Conservation (phyloP, 2,888 invertebrate genomes). For the Litoditis marina region DNA sequence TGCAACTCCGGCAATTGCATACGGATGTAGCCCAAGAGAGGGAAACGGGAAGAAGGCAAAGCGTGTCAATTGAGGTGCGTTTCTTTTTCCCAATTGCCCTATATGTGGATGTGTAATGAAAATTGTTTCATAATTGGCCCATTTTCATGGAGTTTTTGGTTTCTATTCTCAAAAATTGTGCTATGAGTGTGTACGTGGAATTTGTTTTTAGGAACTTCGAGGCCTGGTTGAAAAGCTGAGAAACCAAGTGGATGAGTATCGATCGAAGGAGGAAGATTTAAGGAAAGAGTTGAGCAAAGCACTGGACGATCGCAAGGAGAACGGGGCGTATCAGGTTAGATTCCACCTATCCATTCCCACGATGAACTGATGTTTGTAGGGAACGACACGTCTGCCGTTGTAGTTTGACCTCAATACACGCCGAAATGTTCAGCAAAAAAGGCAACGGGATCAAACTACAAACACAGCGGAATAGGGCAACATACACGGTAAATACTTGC, state of each 20-base stretch:
- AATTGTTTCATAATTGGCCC: too few species aligned
- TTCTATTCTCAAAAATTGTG: too few species aligned
- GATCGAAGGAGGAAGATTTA: conserved; percentile 64
- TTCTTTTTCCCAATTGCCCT: neutral
- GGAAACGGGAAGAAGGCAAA: conserved; percentile 3
- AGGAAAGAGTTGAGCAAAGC: conserved; percentile 76
- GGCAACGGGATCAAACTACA: too few species aligned
- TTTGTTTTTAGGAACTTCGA: conserved; percentile 14
- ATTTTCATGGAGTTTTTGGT: too few species aligned
- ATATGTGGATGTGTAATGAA: neutral
- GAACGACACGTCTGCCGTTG: too few species aligned
- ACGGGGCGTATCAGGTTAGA: conserved; percentile 27
- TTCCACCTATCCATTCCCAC: neutral
- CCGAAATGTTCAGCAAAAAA: too few species aligned
- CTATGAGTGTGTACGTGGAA: too few species aligned
- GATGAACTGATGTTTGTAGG: neutral
- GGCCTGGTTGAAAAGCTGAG: neutral
- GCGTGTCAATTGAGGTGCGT: neutral
- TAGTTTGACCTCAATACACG: too few species aligned
- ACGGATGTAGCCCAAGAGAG: conserved; percentile 15
- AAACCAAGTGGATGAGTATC: conserved; percentile 2
- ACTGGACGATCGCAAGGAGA: conserved; percentile 62
- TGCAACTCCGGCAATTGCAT: conserved; percentile 11
- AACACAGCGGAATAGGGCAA: too few species aligned
- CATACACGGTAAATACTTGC: too few species aligned